Base-by-base conservation (phyloP, 2,113 vertebrate species). In the Euleptes europaea region DNA sequence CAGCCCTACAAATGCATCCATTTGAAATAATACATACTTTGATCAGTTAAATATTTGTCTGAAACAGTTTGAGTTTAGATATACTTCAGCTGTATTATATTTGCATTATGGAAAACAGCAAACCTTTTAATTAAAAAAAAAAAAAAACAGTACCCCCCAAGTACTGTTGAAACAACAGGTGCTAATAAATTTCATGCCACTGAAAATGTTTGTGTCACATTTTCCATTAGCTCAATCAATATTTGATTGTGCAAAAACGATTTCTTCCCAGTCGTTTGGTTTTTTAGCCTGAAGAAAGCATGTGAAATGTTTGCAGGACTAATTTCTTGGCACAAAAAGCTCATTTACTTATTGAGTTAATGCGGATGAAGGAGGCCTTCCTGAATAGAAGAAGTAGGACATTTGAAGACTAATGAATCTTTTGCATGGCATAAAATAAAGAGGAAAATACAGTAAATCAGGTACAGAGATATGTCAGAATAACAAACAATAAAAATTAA, bases 161-260 rank as follows among this genome's bases (percentile, higher is more conserved):
- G 42, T 60, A 31, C 49, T 84, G 40, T 33, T 85, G 40, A 83
- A 91, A 91, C 14, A 74, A 86, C 5, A 84, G 54, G 60, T 38
- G 9, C 51, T 54, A 88, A 31, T 91, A 91, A 79, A 90, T 88
- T 84, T 91, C 5, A 75, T 80, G 69, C 40, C 26, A 66, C 92
- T 38, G 31, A 72, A 70, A 31, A 38, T 67, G 76, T 86, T 31
- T 88, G 91, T 85, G 49, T 93, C 82, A 91, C 72, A 83, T 67
- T 90, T 88, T 88, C 71, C 44, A 85, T 92, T 84, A 89, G 49
- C 31, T 88, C 90, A 89, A 91, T 83, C 87, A 90, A 78, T 90
- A 92, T 92, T 90, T 90, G 90, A 91, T 91, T 54, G 86, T 60
- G 47, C 60, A 86, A 86, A 81, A 92, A 89, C 84, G 0, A 51